These are phyloP conservation scores for Rhogogaster chlorosoma DNA, from an alignment of 2,888 invertebrate species.

Conservation along the genomic window DNA sequence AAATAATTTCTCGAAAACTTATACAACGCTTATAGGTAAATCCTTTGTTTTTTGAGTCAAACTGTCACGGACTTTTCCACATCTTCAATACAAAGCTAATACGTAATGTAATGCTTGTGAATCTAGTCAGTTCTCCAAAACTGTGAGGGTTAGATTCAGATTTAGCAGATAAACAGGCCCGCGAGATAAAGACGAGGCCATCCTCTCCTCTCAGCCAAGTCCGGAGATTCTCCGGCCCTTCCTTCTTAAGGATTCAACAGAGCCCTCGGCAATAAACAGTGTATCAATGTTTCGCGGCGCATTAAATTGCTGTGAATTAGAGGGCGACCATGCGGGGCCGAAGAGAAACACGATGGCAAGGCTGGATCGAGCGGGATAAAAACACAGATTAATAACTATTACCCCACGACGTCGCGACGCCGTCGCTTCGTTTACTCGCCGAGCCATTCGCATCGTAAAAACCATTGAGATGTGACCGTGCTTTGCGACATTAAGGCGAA, in stretches of 20 bases:
- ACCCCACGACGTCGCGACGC: slow-evolving; percentile 55
- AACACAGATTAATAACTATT: slow-evolving; percentile 65
- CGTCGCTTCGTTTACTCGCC: slow-evolving; percentile 5
- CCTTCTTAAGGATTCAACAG: slow-evolving; percentile 69
- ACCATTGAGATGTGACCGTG: slow-evolving; percentile 24
- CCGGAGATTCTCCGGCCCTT: slow-evolving; percentile 29
- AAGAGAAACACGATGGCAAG: slow-evolving; percentile 50
- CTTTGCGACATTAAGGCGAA: slow-evolving; percentile 2
- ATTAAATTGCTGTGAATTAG: slow-evolving; percentile 64
- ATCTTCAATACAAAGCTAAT: not conserved
- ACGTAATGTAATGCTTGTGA: not conserved
- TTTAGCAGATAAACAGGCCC: slow-evolving; percentile 56
- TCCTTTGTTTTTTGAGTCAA: not conserved
- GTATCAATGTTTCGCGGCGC: slow-evolving; percentile 70
- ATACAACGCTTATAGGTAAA: not conserved
- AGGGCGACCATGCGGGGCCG: slow-evolving; percentile 52
- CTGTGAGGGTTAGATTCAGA: slow-evolving; percentile 13
- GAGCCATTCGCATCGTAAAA: slow-evolving; percentile 21
- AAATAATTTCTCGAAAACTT: not conserved
- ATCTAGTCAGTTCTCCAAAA: not conserved
- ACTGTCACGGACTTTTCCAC: not conserved
- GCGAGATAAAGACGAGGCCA: slow-evolving; percentile 56
- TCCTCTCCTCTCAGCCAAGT: not conserved
- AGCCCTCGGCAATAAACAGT: slow-evolving; percentile 70
- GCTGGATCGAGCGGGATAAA: slow-evolving; percentile 52